phyloP scores from a whole-genome alignment of 1,140 invertebrate genomes.

The Sycophila sp. region DNA sequence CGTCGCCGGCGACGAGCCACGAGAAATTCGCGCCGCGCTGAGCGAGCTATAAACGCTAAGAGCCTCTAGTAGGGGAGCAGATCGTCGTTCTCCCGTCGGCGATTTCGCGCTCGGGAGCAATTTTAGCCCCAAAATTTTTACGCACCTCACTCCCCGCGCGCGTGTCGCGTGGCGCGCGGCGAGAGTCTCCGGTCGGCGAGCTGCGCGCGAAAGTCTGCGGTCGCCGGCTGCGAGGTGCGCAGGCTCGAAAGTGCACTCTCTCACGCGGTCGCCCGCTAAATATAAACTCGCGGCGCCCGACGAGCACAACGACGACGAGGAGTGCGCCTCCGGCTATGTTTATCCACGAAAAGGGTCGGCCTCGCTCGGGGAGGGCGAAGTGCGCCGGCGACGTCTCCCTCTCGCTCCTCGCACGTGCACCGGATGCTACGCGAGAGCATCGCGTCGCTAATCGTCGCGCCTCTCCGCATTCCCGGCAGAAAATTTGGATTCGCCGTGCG shows the following conservation, averaged over 20 bases:
- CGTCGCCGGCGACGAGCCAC: no score
- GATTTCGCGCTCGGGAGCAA: slow-evolving; percentile 1
- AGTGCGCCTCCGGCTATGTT: slow-evolving; percentile 16
- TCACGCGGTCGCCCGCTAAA: slow-evolving; percentile 12
- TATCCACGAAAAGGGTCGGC: slow-evolving; percentile 13
- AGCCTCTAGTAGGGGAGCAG: neutral
- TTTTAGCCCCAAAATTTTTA: slow-evolving; percentile 29
- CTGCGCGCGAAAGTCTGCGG: neutral
- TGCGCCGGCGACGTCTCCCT: no score
- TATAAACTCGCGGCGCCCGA: slow-evolving; percentile 20
- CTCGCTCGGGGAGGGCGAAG: no score
- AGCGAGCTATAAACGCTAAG: no score
- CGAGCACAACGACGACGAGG: neutral
- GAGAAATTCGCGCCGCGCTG: neutral
- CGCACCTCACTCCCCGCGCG: neutral
- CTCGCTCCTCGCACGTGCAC: no score
- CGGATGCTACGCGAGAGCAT: neutral
- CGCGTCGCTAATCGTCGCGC: neutral
- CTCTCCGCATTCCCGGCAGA: neutral
- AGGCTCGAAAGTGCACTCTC: slow-evolving; percentile 27
- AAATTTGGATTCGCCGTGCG: neutral
- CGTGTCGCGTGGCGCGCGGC: neutral
- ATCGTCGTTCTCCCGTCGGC: neutral
- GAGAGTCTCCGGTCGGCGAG: neutral
- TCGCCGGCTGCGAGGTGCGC: no score